These are phyloP conservation scores for Halictus rubicundus DNA, from an alignment of 1,140 invertebrate genomes.

Conservation along the genomic window DNA sequence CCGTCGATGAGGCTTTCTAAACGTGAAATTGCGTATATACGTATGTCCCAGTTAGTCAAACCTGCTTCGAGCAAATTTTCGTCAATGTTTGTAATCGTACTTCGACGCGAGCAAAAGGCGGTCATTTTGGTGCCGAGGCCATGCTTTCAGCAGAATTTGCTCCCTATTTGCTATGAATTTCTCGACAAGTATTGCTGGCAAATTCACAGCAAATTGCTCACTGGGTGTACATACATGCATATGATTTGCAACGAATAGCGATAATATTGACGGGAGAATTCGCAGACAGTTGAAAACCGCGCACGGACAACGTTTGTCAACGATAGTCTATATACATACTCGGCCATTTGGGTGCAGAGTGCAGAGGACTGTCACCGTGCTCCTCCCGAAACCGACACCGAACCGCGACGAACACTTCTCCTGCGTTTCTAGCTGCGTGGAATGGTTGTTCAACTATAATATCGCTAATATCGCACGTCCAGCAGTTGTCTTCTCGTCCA, in stretches of 20 bases:
- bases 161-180: no score
- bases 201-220: no score
- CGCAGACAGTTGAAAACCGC: conserved; percentile 25
- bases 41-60: no score
- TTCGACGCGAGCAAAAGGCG: no score
- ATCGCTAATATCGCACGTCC: conserved; percentile 9
- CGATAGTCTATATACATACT: background rate
- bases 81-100: no score
- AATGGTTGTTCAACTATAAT: conserved; percentile 11
- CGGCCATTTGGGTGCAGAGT: conserved; percentile 35
- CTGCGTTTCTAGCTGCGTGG: background rate
- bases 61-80: no score
- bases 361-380: background rate
- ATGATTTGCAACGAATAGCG: conserved; percentile 23
- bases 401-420: conserved; percentile 11
- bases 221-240: no score
- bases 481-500: conserved; percentile 28
- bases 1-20: background rate
- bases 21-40: no score
- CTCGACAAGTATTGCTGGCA: no score
- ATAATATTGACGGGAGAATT: background rate
- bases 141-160: no score
- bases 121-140: no score
- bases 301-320: conserved; percentile 23
- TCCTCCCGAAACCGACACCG: conserved; percentile 16